Evolutionary conservation across 2,888 invertebrate species (phyloP), one percentile per base, ranked within the genome.

Genomic region (Resseliella maxima): DNA sequence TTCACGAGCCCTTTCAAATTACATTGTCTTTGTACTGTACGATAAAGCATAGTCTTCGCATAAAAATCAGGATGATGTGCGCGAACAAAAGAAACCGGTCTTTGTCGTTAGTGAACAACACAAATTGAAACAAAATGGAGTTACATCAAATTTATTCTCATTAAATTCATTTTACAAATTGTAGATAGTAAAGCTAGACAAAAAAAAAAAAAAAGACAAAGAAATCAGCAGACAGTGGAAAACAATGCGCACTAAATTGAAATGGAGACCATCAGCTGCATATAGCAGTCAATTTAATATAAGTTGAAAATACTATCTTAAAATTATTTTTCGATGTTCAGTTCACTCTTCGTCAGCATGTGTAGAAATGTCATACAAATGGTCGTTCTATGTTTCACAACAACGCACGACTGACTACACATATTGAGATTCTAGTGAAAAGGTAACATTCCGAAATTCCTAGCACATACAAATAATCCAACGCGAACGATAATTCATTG

Each of bases 111-210:
- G 31, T 15, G 31, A 72, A 72, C 1, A 5, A 2, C 72, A 72
- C 31, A 18, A 72, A 72, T 31, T 72, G 72, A 72, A 72, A 72
- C 15, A 31, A 72, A 72, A 72, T 72, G 72, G 1, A 72, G 31
- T 72, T 31, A 72, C 31, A 72, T 72, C 31, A 72, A 72, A 72
- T 72, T 72, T n/a, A 31, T 72, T 35, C 72, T 31, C 27, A 72
- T 72, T 72, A 31, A 27, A 72, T 24, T 24, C 24, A 59, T n/a
- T n/a, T 27, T 50, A 50, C 10, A 27, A 59, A 59, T n/a, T 8
- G 59, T 59, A 2, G 24, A 50, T 6, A 18, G 27, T 59, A 12
- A 2, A 27, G 24, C 59, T 31, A 15, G 6, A 18, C 0, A 72
- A 31, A 72, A 72, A 72, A 50, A 18, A 50, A 50, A 18, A 8